These are phyloP conservation scores for Stegodyphus mimosarum DNA, from an alignment of 1,140 invertebrate genomes.

Conservation along the genomic window DNA sequence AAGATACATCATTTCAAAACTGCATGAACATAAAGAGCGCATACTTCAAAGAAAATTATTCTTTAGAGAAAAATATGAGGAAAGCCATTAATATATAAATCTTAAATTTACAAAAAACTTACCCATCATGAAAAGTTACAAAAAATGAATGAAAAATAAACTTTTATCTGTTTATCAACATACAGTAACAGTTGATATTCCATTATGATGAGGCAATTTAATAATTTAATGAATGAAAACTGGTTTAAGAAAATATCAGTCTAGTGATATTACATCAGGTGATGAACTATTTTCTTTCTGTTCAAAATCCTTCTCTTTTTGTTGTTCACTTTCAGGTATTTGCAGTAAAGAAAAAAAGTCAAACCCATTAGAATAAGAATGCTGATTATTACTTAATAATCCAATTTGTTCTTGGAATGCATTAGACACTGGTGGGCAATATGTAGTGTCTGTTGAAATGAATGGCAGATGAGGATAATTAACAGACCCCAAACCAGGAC, in stretches of 20 bases:
- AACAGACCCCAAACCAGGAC: conserved; percentile 8
- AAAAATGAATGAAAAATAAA: too few species aligned
- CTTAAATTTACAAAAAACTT: too few species aligned
- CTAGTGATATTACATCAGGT: conserved; percentile 52
- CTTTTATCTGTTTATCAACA: too few species aligned
- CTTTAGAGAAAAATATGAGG: too few species aligned
- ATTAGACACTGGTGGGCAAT: not conserved
- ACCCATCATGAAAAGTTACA: too few species aligned
- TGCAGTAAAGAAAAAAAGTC: conserved; percentile 38
- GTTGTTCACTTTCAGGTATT: conserved; percentile 2
- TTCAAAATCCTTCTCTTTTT: conserved; percentile 19
- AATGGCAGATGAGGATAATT: conserved; percentile 1
- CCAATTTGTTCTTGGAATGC: conserved; percentile 14
- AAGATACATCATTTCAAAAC: too few species aligned
- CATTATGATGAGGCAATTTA: too few species aligned
- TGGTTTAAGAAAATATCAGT: not conserved
- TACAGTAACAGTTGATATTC: too few species aligned
- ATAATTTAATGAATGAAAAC: too few species aligned
- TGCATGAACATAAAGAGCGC: too few species aligned
- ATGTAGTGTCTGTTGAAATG: not conserved
- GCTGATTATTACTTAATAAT: conserved; percentile 1
- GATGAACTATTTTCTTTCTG: not conserved
- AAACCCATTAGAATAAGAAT: conserved; percentile 7
- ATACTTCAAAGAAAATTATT: too few species aligned
- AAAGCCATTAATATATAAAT: too few species aligned